Base-by-base conservation (phyloP, 2,888 invertebrate genomes). In the Cataglyphis albicans region DNA sequence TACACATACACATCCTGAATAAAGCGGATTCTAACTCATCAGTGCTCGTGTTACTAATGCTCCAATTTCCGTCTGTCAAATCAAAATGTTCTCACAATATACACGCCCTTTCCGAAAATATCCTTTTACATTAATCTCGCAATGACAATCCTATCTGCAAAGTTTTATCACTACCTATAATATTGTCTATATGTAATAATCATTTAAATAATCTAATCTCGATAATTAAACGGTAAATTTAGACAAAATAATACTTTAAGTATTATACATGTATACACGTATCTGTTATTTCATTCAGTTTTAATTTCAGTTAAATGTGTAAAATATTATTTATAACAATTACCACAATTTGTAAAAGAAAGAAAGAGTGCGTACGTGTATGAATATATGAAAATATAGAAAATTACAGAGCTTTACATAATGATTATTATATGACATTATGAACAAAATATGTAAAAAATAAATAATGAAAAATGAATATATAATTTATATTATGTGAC, bases 11-110 rank as follows among this genome's bases (percentile, higher is more conserved):
- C 29, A 32, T 38, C 9, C 12, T 48, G 41, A 78, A 64, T 76
- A 84, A 86, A 86, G 84, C 80, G 83, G 86, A 89, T 86, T 85
- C 83, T 72, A 68, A 84, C 57, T 80, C 81, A 48, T 41, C 70
- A 7, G 35, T n/a, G 82, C 83, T 86, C 86, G 73, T 83, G 81
- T 88, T 87, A 89, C 91, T 92, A 92, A 93, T 92, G 92, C 88
- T 89, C 21, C 92, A 92, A 94, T 94, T 93, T 94, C 94, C 94
- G 93, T 89, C 91, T 90, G 92, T 92, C 93, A 83, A 87, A 87
- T 72, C 10, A 78, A 86, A 83, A 90, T 78, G 87, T 76, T 83
- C 83, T 81, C 81, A 88, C 89, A 91, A 89, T 90, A 57, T 87
- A 90, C 90, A 90, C 89, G 67, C 91, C 89, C 85, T 88, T 85